Base-by-base conservation (phyloP, 2,113 vertebrate genomes). In the Arenaria interpres region DNA sequence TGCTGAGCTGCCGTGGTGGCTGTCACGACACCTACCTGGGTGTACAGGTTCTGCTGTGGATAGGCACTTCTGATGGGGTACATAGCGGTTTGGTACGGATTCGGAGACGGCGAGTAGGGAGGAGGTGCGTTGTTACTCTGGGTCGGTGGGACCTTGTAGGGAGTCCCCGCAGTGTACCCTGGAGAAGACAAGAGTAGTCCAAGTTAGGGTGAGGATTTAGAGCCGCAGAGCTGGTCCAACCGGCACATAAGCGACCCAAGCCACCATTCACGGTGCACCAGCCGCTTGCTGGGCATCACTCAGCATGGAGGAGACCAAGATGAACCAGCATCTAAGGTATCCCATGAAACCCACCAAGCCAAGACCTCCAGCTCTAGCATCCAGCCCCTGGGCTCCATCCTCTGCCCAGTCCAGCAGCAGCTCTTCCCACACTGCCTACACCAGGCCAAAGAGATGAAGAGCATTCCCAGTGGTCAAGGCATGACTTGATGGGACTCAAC, bases 41-140 rank as follows among this genome's bases (percentile, higher is more conserved):
- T 98, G 97, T 99, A 99, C 93, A 99, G 96, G 98, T 99, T 99
- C 98, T 99, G 99, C 98, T 99, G 99, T 87, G 99, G 99, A 94
- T 99, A 99, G 99, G 99, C 99, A 99, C 99, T 99, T 99, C 99
- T 99, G 98, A 99, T 99, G 81, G 99, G 99, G 98, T 99, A 99
- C 99, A 99, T 99, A 67, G 99, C 99, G 41, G 99, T 99, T 23
- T 98, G 99, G 98, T 99, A 99, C 2, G 99, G 99, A 79, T 98
- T 99, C 4, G 99, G 99, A 45, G 99, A 99, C 0, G 99, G 99
- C 77, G 99, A 99, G 97, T 99, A 99, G 48, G 99, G 99, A 71
- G 99, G 99, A 28, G 99, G 99, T 24, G 99, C 99, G 87, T 98
- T 99, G 95, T 99, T 99, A 82, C 98, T 99, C 98, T 99, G 99